Conservation (phyloP, 2,797 vertebrate genomes). For the Hippoglossus hippoglossus region DNA sequence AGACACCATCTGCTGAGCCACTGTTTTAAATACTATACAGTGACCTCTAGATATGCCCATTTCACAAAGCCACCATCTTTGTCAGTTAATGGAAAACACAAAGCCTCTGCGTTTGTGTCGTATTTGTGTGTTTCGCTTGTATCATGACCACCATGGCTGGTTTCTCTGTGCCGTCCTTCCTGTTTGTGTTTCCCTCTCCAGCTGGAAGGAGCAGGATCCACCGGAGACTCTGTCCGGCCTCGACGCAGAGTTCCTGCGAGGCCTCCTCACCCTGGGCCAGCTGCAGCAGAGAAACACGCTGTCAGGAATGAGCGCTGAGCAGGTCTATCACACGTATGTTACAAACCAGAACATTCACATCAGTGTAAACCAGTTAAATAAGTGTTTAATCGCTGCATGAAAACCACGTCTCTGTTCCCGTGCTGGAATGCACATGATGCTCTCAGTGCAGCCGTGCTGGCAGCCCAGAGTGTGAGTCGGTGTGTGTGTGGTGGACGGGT, state of each 20-base stretch:
- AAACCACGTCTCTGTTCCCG: slow-evolving; percentile 20
- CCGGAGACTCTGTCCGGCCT: slow-evolving; percentile 69
- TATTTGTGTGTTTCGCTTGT: background rate
- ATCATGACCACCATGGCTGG: background rate
- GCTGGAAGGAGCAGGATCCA: slow-evolving; percentile 53
- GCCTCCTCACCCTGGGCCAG: slow-evolving; percentile 74
- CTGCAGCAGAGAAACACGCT: slow-evolving; percentile 62
- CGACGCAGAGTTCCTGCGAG: slow-evolving; percentile 75
- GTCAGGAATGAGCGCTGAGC: slow-evolving; percentile 65
- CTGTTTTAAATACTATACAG: no score
- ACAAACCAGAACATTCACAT: background rate
- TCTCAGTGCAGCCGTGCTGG: slow-evolving; percentile 70
- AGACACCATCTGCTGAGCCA: background rate
- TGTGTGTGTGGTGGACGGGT: slow-evolving; percentile 69
- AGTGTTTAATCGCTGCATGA: background rate
- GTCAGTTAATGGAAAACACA: no score
- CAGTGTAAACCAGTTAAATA: background rate
- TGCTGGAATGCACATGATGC: slow-evolving; percentile 21
- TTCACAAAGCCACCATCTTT: background rate
- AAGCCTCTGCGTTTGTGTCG: background rate
- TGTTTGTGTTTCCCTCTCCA: slow-evolving; percentile 38
- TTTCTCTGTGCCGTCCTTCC: background rate
- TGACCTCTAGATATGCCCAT: rapidly evolving
- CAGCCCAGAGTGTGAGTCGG: slow-evolving; percentile 78
- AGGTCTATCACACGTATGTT: slow-evolving; percentile 80